Evolutionary conservation across 2,888 invertebrate genomes (phyloP), one percentile per base, ranked within the genome.

Genomic region (Smittia aterrima): DNA sequence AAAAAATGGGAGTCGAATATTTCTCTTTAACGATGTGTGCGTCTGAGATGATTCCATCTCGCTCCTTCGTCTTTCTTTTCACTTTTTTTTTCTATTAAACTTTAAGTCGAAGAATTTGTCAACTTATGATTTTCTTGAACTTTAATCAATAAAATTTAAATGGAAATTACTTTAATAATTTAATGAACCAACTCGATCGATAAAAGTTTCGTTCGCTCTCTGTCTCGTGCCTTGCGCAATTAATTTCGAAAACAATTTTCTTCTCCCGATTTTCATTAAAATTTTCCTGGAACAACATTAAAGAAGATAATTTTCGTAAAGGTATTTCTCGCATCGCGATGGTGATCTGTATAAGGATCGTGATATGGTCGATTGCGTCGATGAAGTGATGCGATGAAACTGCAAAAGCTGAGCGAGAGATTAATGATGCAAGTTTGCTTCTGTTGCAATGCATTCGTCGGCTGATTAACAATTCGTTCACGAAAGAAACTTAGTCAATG

Each of bases 1-100:
- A 25, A 68, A 40, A 68, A 68, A 68, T 68, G 68, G 68, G 68
- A 68, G 68, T 68, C 38, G 68, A 68, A 41, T 22, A 71, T 16
- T 47, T 13, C 47, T 16, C 3, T 2, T n/a, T 54, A 22, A 13
- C 47, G 58, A 2, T 16, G 47, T 71, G 54, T 54, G 18, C 58
- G 58, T 58, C 1, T 4, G 13, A 53, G 22, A n/a, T 58, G 9
- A 58, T 58, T 58, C 58, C 58, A 58, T 58, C 58, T 58, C 58
- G 58, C 58, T 58, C 13, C 53, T 16, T 16, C 18, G 53, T 47
- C 18, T 58, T 58, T 22, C 13, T 24, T 4, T 58, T 58, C 22
- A 13, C 18, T 18, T 47, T 13, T 18, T 47, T 18, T 9, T 20
- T 20, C 24, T 58, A 58, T 18, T 58, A 13, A 58, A 58, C 22